Base-by-base conservation (phyloP, 2,797 vertebrate genomes). In the Bryconaethiops microstoma region DNA sequence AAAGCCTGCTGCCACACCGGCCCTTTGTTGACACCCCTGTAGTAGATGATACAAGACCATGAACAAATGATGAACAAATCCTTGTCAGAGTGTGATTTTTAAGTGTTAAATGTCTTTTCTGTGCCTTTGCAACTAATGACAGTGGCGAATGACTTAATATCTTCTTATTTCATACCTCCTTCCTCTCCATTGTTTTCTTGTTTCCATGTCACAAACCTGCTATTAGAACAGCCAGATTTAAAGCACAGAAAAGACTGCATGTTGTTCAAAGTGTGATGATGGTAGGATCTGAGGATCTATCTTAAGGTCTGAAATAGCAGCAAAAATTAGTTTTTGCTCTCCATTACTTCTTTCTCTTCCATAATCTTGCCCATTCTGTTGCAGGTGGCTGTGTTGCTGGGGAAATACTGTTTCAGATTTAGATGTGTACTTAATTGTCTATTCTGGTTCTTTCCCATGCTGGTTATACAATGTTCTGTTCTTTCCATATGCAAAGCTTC, bases 171-270 rank as follows among this genome's bases (percentile, higher is more conserved):
- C 17, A 42, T 23, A n/a, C 16, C 2, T 12, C 16, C 52, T 19
- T n/a, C n/a, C 29, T 25, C 62, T 48, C 21, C 17, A 67, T 14
- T 62, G 72, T 39, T 63, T 76, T 76, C 54, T 29, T 70, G 79
- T 25, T 29, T 60, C 2, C 21, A 39, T 70, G 54, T 63, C 8
- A 62, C 39, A 62, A 62, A 19, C 42, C 5, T 62, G 52, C 45
- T 45, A 29, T 71, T 67, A 12, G n/a, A 70, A 71, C 39, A 72
- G 25, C 50, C 12, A 29, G 25, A 29, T 42, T n/a, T 14, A 48
- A 63, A 45, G 6, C 65, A 42, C 14, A 76, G 73, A 25, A 23
- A 19, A 17, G 25, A 72, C 16, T 80, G 62, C n/a, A 55, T 39
- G 25, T 55, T 12, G 21, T 64, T 73, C 48, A 40, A 60, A 59